Evolutionary conservation across 2,888 invertebrate species (phyloP).

Genomic region (Hydriomena furcata): DNA sequence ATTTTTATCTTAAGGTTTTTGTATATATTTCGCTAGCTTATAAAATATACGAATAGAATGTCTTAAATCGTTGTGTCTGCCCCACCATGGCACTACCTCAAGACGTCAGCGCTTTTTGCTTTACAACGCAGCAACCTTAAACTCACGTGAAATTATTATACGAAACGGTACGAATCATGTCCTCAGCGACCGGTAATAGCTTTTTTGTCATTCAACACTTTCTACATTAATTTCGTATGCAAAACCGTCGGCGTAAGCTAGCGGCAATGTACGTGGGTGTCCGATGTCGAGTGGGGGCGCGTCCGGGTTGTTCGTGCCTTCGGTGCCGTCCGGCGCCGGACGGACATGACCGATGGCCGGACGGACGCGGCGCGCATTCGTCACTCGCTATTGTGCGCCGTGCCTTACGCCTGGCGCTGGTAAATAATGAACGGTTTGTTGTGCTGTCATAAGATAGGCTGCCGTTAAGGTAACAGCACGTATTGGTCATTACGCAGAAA

Average conservation of each 20-base stretch:
- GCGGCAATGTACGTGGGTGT: conserved; percentile 21
- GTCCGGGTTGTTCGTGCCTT: conserved; percentile 38
- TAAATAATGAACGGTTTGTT: conserved; percentile 32
- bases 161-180: conserved; percentile 30
- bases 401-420: conserved; percentile 20
- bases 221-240: conserved; percentile 36
- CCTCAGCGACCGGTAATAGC: conserved; percentile 29
- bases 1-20: neutral
- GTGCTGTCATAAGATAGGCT: conserved; percentile 28
- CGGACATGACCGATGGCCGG: conserved; percentile 50
- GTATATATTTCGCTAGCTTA: neutral
- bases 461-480: conserved; percentile 24
- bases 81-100: conserved; percentile 9
- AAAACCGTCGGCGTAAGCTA: conserved; percentile 32
- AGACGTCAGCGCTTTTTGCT: conserved; percentile 10
- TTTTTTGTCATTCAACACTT: conserved; percentile 38
- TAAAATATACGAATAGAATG: conserved; percentile 8
- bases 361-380: conserved; percentile 56
- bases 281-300: conserved; percentile 28
- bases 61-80: conserved; percentile 17
- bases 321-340: conserved; percentile 40
- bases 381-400: conserved; percentile 46
- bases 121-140: conserved; percentile 7
- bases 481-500: conserved; percentile 14
- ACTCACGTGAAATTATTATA: conserved; percentile 31